Conservation (phyloP, 2,888 invertebrate species). For the Pomacea canaliculata region DNA sequence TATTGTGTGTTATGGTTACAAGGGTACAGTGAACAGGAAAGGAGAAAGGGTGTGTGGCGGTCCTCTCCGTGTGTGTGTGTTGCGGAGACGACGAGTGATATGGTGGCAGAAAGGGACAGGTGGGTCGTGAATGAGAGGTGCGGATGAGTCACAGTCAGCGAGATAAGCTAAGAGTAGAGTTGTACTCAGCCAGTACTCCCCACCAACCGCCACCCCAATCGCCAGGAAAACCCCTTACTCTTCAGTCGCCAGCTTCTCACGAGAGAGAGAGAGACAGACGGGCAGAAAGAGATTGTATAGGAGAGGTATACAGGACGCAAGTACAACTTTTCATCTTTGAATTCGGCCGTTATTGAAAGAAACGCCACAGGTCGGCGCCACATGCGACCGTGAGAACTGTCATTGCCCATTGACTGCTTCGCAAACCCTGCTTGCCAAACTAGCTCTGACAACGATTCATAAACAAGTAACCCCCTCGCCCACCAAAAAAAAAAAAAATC, state of each 20-base stretch:
- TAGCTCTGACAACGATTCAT: no score
- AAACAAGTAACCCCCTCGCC: background rate
- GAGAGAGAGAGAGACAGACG: no score
- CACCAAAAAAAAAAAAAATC: background rate
- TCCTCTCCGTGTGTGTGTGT: background rate
- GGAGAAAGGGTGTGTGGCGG: no score
- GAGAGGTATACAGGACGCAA: background rate
- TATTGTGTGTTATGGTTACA: no score
- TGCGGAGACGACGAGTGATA: background rate
- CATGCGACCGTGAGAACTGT: background rate
- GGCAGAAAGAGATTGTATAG: background rate
- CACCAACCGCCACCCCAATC: no score
- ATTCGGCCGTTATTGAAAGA: background rate
- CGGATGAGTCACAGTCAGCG: background rate
- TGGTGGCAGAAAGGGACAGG: background rate
- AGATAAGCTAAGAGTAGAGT: no score
- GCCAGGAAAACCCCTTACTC: no score
- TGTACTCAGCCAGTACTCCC: no score
- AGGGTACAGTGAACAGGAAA: no score
- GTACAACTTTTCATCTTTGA: conserved; percentile 4
- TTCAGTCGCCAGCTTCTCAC: no score
- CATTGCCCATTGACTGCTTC: background rate
- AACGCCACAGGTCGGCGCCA: background rate
- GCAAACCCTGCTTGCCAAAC: background rate
- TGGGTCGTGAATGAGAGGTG: background rate